A percentile compares a stretch with the other conserved stretches of the same genome.
Evolutionary conservation across 2,888 invertebrate genomes (phyloP).

Genomic region (Drosophila peninsularis): DNA sequence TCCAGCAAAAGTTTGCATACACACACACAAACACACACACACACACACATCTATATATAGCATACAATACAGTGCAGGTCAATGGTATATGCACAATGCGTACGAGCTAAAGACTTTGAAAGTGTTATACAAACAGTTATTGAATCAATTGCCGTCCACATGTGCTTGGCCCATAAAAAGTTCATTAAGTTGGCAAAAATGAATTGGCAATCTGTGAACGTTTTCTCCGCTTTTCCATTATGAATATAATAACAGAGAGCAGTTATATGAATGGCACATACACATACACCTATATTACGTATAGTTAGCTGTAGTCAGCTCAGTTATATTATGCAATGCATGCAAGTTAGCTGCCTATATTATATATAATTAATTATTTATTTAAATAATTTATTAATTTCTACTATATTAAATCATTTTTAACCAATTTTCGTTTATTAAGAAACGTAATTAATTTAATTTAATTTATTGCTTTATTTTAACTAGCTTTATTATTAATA

Average conservation of each 20-base stretch:
- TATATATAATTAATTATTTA: too few species aligned
- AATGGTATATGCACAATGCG: slow-evolving; percentile 47
- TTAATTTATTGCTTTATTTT: too few species aligned
- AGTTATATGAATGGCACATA: too few species aligned
- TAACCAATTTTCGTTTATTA: too few species aligned
- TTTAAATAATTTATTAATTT: too few species aligned
- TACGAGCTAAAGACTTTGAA: slow-evolving; percentile 12
- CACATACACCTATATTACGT: too few species aligned
- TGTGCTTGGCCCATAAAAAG: slow-evolving; percentile 1
- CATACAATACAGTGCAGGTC: slow-evolving; percentile 39
- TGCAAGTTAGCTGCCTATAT: too few species aligned
- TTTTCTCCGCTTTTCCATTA: neutral
- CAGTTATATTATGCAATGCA: too few species aligned
- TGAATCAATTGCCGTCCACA: slow-evolving; percentile 7
- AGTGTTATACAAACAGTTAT: slow-evolving; percentile 26
- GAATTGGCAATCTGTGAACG: neutral
- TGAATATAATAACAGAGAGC: neutral
- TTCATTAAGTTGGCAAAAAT: neutral
- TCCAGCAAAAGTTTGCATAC: slow-evolving; percentile 39
- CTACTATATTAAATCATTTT: too few species aligned
- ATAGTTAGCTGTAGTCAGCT: too few species aligned
- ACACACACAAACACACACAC: slow-evolving; percentile 12
- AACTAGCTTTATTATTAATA: too few species aligned
- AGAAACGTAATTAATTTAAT: too few species aligned
- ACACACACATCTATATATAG: neutral